phyloP scores from a whole-genome alignment of 2,113 vertebrate species.

The Dasyprocta punctata region DNA sequence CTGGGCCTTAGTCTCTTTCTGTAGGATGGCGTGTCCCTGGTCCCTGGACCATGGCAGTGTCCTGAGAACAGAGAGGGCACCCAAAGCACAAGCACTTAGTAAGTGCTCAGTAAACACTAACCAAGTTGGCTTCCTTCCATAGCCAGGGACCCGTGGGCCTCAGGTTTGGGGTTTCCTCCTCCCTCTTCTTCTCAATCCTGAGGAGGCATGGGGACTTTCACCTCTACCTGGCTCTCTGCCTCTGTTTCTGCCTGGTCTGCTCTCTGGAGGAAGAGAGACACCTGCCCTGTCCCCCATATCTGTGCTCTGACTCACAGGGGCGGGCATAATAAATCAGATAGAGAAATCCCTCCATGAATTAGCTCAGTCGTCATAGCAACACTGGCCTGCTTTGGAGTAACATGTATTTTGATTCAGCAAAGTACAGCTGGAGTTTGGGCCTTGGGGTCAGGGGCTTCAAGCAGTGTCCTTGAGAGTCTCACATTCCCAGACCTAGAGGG shows the following conservation, averaged over 20 bases:
- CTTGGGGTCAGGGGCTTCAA: slow-evolving; percentile 11
- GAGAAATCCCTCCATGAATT: slow-evolving; percentile 82
- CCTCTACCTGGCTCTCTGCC: neutral
- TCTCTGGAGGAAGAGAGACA: neutral
- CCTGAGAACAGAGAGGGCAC: neutral
- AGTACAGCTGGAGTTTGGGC: slow-evolving; percentile 79
- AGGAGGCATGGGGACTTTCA: neutral
- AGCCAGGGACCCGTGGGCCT: neutral
- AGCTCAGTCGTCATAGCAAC: slow-evolving; percentile 77
- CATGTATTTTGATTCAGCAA: slow-evolving; percentile 80
- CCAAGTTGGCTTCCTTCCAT: neutral
- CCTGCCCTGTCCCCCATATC: slow-evolving; percentile 39
- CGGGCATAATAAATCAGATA: slow-evolving; percentile 68
- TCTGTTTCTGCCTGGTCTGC: neutral
- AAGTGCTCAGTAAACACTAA: neutral
- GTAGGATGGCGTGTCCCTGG: neutral
- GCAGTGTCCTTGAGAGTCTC: neutral
- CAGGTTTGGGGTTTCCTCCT: neutral
- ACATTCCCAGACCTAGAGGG: neutral
- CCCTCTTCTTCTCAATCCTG: neutral
- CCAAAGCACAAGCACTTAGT: neutral
- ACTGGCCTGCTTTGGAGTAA: slow-evolving; percentile 82
- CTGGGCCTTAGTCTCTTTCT: slow-evolving; percentile 20
- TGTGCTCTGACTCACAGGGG: slow-evolving; percentile 78
- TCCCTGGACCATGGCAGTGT: neutral